A percentile compares a stretch with the other conserved stretches of the same genome.
Evolutionary conservation across 1,140 invertebrate species (phyloP).

Genomic region (Cherax destructor): DNA sequence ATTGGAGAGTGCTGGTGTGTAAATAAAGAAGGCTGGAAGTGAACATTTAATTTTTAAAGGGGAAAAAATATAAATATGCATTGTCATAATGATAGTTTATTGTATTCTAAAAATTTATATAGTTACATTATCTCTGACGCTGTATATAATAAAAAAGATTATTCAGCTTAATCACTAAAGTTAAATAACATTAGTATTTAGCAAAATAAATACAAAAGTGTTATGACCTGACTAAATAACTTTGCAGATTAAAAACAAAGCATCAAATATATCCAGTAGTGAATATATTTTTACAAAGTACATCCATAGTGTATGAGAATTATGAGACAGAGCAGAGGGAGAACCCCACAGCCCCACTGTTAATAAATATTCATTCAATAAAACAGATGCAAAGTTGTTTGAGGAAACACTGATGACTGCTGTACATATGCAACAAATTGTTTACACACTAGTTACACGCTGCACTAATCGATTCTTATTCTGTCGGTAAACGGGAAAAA

Average conservation of each 20-base stretch:
- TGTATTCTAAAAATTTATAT: conserved; percentile 32
- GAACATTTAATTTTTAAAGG: too few species aligned
- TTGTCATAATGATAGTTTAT: conserved; percentile 12
- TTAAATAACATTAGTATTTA: conserved; percentile 36
- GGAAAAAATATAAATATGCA: neutral
- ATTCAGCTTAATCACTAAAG: conserved; percentile 22
- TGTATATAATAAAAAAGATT: conserved; percentile 3
- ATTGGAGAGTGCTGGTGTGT: too few species aligned
- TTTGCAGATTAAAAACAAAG: neutral
- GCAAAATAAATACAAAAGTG: conserved; percentile 38
- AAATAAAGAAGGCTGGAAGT: too few species aligned
- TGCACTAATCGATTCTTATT: neutral
- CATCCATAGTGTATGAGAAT: neutral
- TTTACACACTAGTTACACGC: neutral
- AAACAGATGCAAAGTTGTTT: neutral
- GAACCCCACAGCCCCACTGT: neutral
- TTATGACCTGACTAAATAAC: conserved; percentile 10
- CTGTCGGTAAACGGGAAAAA: neutral
- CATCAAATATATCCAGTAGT: neutral
- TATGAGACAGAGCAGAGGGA: neutral
- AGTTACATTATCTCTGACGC: conserved; percentile 1
- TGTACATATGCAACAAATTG: neutral
- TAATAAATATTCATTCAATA: neutral
- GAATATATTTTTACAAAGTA: neutral
- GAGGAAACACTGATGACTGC: neutral